Base-by-base conservation (phyloP, 2,888 invertebrate species). In the Papilio demoleus region DNA sequence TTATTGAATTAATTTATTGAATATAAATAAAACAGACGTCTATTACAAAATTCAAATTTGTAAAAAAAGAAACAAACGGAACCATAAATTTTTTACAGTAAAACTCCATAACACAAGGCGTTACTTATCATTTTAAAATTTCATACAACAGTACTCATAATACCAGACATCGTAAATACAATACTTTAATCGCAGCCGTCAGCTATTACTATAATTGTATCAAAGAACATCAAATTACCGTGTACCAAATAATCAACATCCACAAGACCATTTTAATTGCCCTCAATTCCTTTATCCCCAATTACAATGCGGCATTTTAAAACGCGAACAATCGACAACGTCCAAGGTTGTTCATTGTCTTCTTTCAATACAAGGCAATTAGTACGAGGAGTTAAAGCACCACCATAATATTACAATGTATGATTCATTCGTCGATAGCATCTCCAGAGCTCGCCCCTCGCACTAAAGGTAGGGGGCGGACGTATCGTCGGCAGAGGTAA, bases 391-490 rank as follows among this genome's bases (percentile, higher is more conserved):
- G 80, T 81, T 81, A 84, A 85, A 81, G 77, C 73, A 74, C 73
- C 73, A 75, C 77, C 75, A 81, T 80, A 82, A 76, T 76, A 79
- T 82, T 81, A 86, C 80, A 80, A 83, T 86, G 85, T 81, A 80
- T 82, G 84, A 79, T 83, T 81, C 77, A 80, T 69, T 69, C 65
- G 73, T 77, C 79, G 87, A 88, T 88, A 87, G 79, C 77, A 88
- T 88, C 88, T 81, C 73, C 73, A 72, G 74, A 76, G 80, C 77
- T 78, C 78, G 79, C 79, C 80, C 81, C 83, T 79, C 79, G 77
- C 80, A 75, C 75, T 79, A 76, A 79, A 81, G 81, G 81, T 79
- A 76, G 78, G 82, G 85, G 85, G 86, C 83, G 85, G 83, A 80
- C 74, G 62, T 76, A 79, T 76, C 75, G 77, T 78, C 77, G 75